These are phyloP conservation scores for Characodon lateralis DNA, from an alignment of 2,797 vertebrate genomes.

Conservation along the genomic window DNA sequence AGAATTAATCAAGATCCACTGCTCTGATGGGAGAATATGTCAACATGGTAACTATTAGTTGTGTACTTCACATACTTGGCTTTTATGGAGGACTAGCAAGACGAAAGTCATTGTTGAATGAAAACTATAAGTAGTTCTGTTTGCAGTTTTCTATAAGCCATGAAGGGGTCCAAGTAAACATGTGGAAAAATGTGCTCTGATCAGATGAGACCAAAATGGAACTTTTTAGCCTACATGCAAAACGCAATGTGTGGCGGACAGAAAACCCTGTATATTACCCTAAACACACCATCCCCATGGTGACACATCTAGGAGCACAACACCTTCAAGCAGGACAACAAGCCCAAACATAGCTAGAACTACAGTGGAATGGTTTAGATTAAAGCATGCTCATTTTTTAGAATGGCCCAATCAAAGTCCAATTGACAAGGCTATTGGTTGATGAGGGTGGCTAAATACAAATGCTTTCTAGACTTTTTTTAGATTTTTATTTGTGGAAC, in stretches of 20 bases:
- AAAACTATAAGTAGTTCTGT: neutral
- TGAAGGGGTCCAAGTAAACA: neutral
- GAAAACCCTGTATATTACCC: neutral
- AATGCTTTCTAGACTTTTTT: no score
- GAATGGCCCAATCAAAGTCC: no score
- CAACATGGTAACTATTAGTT: no score
- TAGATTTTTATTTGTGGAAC: no score
- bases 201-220: neutral
- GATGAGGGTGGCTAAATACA: no score
- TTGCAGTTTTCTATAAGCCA: neutral
- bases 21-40: neutral
- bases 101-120: no score
- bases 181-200: neutral
- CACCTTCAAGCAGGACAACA: no score
- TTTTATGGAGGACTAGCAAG: neutral
- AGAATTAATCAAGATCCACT: neutral
- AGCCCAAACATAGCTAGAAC: no score
- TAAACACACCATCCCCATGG: neutral
- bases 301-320: neutral
- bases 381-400: no score
- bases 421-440: no score
- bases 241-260: neutral
- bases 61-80: neutral
- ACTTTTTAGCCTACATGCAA: neutral
- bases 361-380: no score